phyloP scores from a whole-genome alignment of 2,888 invertebrate species.

The Meteorus cinctellus region DNA sequence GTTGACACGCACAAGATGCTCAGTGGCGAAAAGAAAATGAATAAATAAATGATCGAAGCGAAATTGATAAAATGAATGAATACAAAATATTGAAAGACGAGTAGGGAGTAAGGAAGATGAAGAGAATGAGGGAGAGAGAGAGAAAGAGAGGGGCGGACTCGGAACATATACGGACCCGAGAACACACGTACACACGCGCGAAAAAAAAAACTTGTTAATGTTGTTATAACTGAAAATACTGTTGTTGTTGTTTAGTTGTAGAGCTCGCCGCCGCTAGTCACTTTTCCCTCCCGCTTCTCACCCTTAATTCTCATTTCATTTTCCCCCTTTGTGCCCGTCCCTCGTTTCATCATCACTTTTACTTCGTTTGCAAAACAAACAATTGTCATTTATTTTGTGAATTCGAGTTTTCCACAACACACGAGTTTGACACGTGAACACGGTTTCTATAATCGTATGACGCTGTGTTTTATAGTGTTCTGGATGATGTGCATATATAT shows the following conservation, averaged over 20 bases:
- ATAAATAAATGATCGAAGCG: constrained; percentile 29
- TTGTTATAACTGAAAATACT: constrained; percentile 74
- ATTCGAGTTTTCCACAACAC: constrained; percentile 4
- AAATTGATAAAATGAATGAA: constrained; percentile 32
- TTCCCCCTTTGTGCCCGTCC: constrained; percentile 37
- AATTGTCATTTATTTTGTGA: constrained; percentile 7
- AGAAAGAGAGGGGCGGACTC: constrained; percentile 42
- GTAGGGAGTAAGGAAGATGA: not conserved
- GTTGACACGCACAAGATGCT: constrained; percentile 42
- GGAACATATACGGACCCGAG: constrained; percentile 48
- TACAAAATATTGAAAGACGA: constrained; percentile 29
- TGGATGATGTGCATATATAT: not conserved
- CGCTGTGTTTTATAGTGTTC: not conserved
- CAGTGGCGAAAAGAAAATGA: not conserved
- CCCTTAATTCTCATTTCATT: constrained; percentile 30
- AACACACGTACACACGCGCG: constrained; percentile 55
- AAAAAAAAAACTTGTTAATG: constrained; percentile 72
- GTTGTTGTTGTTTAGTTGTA: constrained; percentile 74
- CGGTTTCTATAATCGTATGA: not conserved
- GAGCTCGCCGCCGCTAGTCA: constrained; percentile 74
- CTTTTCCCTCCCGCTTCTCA: constrained; percentile 56
- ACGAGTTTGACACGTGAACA: constrained; percentile 2
- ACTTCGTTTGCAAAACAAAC: constrained; percentile 7
- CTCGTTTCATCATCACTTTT: constrained; percentile 31
- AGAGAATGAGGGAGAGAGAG: constrained; percentile 4